Base-by-base conservation (phyloP, 2,797 vertebrate species). In the Emys orbicularis region DNA sequence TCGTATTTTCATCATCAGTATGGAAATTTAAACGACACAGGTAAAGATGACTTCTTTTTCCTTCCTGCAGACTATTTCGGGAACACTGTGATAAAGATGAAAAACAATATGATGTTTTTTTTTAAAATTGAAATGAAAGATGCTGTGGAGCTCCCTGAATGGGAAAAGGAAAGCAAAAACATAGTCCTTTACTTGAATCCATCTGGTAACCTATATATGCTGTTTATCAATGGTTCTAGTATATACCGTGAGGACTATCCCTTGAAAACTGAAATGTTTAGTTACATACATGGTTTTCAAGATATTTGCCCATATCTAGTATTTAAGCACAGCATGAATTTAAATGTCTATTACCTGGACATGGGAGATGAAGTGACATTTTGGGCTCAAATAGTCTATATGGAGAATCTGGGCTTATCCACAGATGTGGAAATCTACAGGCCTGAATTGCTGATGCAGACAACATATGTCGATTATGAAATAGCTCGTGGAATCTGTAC, bases 101-200 rank as follows among this genome's bases (percentile, higher is more conserved):
- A 94, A 93, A 97, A 97, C 41, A 97, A 97, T 59, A 5, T 49
- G 3, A 68, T 98, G 77, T 94, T 95, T 97, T 91, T 83, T 87
- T 88, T 79, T 61, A 98, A 93, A 94, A 27, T 47, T 87, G 54
- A 53, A 79, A 59, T 83, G 68, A 50, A 1, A 88, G 54, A 93
- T 41, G 27, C 34, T 59, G 0, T 94, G 49, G 83, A 57, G 27
- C 94, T 98, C 85, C 84, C 79, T 84, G 0, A 10, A 12, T 98
- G 97, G 96, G 5, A 11, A 74, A 88, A 41, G 12, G 10, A 2
- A 1, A 29, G 1, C 13, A 19, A 10, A 80, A 92, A 44, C 61
- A 23, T 86, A 61, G 1, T 52, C 2, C 2, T 97, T 52, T 68
- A 65, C 15, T 5, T 84, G 9, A 90, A 72, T 37, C 2, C 29